Conservation (phyloP, 2,797 vertebrate species). For the Coregonus ussuriensis region DNA sequence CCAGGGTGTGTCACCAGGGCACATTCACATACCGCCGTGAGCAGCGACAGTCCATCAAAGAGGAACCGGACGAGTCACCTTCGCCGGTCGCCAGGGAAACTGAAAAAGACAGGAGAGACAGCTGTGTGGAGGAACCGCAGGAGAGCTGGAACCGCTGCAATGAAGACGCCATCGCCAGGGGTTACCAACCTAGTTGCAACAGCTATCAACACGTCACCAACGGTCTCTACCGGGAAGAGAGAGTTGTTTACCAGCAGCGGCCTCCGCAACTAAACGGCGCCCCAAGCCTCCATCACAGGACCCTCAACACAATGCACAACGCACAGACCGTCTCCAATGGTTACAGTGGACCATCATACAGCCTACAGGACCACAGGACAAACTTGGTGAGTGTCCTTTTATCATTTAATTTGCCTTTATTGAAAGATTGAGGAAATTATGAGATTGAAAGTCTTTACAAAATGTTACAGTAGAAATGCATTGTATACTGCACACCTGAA, state of each 20-base stretch:
- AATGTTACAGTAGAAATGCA: neutral
- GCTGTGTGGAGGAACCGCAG: conserved; percentile 63
- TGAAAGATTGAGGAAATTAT: neutral
- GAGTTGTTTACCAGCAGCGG: conserved; percentile 62
- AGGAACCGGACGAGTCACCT: conserved; percentile 52
- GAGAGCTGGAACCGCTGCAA: conserved; percentile 70
- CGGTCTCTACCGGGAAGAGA: conserved; percentile 77
- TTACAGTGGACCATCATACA: conserved; percentile 53
- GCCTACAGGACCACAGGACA: conserved; percentile 43
- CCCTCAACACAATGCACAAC: conserved; percentile 36
- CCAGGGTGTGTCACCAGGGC: conserved; percentile 76
- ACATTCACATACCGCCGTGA: conserved; percentile 84
- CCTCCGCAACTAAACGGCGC: conserved; percentile 67
- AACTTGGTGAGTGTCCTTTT: conserved; percentile 59
- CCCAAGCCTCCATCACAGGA: conserved; percentile 69
- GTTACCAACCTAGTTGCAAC: conserved; percentile 56
- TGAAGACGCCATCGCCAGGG: conserved; percentile 58
- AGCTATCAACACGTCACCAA: conserved; percentile 59
- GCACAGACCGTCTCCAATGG: conserved; percentile 56
- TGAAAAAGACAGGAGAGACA: conserved; percentile 46
- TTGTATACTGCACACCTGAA: neutral
- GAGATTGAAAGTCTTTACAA: neutral
- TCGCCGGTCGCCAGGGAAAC: conserved; percentile 41
- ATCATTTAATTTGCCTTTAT: neutral
- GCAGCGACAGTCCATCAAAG: conserved; percentile 59